Base-by-base conservation (phyloP, 1,140 invertebrate genomes). In the Hydropsyche tenuis region DNA sequence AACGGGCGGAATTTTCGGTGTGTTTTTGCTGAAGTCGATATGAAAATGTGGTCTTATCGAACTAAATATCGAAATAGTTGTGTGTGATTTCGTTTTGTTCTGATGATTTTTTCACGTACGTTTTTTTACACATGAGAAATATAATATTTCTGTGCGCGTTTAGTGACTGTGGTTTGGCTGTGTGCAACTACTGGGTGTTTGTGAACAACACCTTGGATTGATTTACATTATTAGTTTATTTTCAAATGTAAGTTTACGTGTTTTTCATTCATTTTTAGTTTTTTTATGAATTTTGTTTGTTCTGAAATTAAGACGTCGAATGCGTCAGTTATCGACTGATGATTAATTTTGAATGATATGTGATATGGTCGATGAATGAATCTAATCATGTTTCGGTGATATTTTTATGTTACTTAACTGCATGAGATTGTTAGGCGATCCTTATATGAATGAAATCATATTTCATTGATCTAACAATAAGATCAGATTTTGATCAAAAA, bases 1-100 rank as follows among this genome's bases (percentile, higher is more conserved):
- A n/a, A n/a, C n/a, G n/a, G n/a, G 45, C 14, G 16, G 11, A 3
- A 14, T 12, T 48, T 12, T 2, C 14, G 14, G 45, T 14, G 45
- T 14, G 45, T 12, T n/a, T 12, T 37, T 25, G 2, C 20, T 12
- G 12, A 25, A 12, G 23, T 7, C 12, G 20, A 60, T 14, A 22
- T 12, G 20, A 53, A 60, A 60, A 60, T 60, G 56, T 60, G 56
- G 56, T 60, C 23, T 60, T 60, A 60, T 60, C 56, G 56, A 60
- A 60, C 56, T 60, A 60, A 60, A 25, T 25, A 60, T 60, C 23
- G 56, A 60, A 60, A 60, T 23, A 14, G 7, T 23, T 6, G 18
- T 9, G 30, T 37, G 30, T 37, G 30, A 37, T 3, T 37, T 37
- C 30, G 30, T 37, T 9, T 37, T 37, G 3, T 37, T 37, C 30